Evolutionary conservation across 2,797 vertebrate genomes (phyloP).

Genomic region (Harpagifer antarcticus): DNA sequence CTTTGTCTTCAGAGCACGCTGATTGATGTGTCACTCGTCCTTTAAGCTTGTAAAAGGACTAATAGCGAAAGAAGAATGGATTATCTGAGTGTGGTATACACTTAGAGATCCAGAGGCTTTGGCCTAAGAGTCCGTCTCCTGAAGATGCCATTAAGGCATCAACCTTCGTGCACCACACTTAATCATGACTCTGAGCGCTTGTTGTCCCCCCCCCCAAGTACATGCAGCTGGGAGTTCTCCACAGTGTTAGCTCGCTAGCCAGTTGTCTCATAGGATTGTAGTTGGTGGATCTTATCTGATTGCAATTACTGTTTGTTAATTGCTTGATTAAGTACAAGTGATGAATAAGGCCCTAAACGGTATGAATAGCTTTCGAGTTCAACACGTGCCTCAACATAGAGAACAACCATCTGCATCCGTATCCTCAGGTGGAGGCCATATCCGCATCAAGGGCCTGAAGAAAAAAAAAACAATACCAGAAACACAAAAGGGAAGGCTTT

Average conservation of each 20-base stretch:
- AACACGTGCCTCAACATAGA: conserved; percentile 35
- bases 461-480: not conserved
- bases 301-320: conserved; percentile 80
- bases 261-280: conserved; percentile 57
- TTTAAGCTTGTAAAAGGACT: conserved; percentile 69
- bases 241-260: conserved; percentile 59
- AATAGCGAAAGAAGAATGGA: conserved; percentile 72
- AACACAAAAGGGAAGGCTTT: conserved; percentile 44
- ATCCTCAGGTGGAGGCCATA: conserved; percentile 58
- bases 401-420: conserved; percentile 52
- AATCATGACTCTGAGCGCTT: conserved; percentile 66
- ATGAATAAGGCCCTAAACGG: conserved; percentile 57
- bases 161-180: conserved; percentile 66
- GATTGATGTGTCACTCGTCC: conserved; percentile 77
- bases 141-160: conserved; percentile 74
- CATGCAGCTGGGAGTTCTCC: conserved; percentile 63
- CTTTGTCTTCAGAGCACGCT: conserved; percentile 68
- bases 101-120: conserved; percentile 65
- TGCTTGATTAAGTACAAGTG: conserved; percentile 66
- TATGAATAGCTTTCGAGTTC: conserved; percentile 55
- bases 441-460: conserved; percentile 9
- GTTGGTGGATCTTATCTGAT: conserved; percentile 65
- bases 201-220: conserved; percentile 47
- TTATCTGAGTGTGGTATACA: conserved; percentile 69
- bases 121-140: conserved; percentile 63